Base-by-base conservation (phyloP, 2,797 vertebrate species). In the Sebastes cheni region DNA sequence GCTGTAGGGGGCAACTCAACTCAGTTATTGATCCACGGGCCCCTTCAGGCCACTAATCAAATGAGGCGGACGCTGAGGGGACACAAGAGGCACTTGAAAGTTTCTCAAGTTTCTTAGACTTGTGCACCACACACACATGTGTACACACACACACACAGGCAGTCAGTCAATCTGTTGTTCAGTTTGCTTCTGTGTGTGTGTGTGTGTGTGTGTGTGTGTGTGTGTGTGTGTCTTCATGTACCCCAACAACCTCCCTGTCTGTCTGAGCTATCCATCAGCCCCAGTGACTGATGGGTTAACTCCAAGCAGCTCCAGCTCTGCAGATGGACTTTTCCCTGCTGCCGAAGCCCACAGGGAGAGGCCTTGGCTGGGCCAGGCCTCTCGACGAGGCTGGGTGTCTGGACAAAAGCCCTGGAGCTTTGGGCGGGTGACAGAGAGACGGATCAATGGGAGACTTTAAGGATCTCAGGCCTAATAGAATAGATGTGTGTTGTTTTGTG, bases 21-120 rank as follows among this genome's bases (percentile, higher is more conserved):
- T 90, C 84, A 80, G 65, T 75, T 92, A 95, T 95, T 88, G 94
- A 94, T 95, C 88, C 36, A 65, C 46, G 70, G 67, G 61, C 79
- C 86, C 90, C 91, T 90, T 80, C 80, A 92, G 91, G 92, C 91
- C 77, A 82, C 91, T 93, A 92, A 94, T 96, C 94, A 94, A 92
- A 93, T 89, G 89, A 91, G 86, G 81, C 72, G 58, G 81, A 86
- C 69, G 27, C 89, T 81, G 80, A 90, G 67, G 81, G 90, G 87
- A 90, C 84, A 86, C 74, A 46, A 83, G 86, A 90, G 80, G 75
- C 91, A 88, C 85, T 90, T 83, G 83, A 86, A 91, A 93, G 92
- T 94, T 94, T 93, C 91, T 94, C 91, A 92, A 92, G 85, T 94
- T 93, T 91, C 93, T 39, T n/a, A 32, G 71, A 75, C 70, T 64